These are phyloP conservation scores for mouse (Mus musculus) DNA, from an alignment of 2,113 vertebrate genomes.

Conservation along the genomic window GRCm39 chr3:86657501-86658000, in stretches of 20 bases:
- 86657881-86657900: not conserved
- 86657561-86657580: not conserved
- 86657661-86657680: constrained; percentile 20
- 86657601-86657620: not conserved
- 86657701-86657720: constrained; percentile 12
- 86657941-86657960: constrained; percentile 11
- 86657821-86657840: constrained; percentile 30
- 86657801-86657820: not conserved
- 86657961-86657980: not conserved
- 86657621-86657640: not conserved
- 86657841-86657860: not conserved
- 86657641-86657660: not conserved
- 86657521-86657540: not conserved
- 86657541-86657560: not conserved
- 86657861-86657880: not conserved
- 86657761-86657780: constrained; percentile 1
- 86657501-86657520: not conserved
- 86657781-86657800: not conserved
- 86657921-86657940: constrained; percentile 43
- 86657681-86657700: not conserved
- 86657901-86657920: not conserved
- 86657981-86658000: not conserved
- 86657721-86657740: constrained; percentile 26
- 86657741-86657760: constrained; percentile 15
- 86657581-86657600: not conserved